Percentiles rank a stretch among this genome's conserved stretches.
phyloP scores from a whole-genome alignment of 2,797 vertebrate genomes.

The Acomys russatus region DNA sequence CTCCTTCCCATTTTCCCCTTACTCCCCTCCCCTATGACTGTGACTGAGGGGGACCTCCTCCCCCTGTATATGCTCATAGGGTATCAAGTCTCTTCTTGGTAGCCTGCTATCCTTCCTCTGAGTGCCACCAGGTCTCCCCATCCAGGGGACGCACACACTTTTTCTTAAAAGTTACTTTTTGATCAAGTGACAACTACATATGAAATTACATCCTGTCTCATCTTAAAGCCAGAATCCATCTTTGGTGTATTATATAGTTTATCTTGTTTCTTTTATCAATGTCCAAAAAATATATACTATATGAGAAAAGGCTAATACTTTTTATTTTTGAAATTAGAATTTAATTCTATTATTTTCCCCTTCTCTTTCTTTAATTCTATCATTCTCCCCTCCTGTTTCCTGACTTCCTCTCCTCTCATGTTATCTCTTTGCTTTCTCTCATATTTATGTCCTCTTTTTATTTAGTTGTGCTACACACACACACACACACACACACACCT shows the following conservation, averaged over 20 bases:
- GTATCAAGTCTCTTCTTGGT: too few relatives aligned
- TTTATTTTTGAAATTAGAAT: neutral
- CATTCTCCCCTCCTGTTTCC: too few relatives aligned
- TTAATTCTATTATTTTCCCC: neutral
- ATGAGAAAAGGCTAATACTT: neutral
- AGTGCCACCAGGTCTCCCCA: too few relatives aligned
- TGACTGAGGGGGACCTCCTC: too few relatives aligned
- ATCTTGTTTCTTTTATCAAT: neutral
- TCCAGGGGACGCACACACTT: too few relatives aligned
- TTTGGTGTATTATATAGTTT: neutral
- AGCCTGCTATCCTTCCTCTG: too few relatives aligned
- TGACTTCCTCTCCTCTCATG: neutral
- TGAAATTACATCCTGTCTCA: neutral
- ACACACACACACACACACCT: neutral
- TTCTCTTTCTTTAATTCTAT: neutral
- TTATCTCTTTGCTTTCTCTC: neutral
- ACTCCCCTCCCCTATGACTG: too few relatives aligned
- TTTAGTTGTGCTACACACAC: neutral
- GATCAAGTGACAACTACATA: neutral
- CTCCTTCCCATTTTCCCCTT: too few relatives aligned
- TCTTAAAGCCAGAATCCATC: neutral
- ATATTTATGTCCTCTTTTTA: neutral
- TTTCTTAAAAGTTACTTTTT: neutral
- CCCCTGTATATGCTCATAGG: too few relatives aligned
- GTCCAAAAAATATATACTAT: neutral